Evolutionary conservation across 2,113 vertebrate genomes (phyloP).

Genomic region (Chaetops frenatus): DNA sequence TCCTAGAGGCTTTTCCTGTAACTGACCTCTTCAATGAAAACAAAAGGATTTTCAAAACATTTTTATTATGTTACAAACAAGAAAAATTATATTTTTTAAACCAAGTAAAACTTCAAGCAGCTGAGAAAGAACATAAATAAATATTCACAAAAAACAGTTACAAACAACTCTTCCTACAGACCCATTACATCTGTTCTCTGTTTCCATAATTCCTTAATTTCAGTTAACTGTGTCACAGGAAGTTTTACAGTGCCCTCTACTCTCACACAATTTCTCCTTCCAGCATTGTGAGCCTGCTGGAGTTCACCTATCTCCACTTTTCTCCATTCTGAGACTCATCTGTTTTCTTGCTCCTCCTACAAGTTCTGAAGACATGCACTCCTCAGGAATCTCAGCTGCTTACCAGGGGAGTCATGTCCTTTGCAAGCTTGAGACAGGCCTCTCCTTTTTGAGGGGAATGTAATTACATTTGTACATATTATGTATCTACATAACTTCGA

Average conservation of each 20-base stretch:
- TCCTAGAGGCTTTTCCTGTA: neutral
- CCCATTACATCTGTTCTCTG: neutral
- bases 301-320: neutral
- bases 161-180: neutral
- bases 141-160: neutral
- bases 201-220: neutral
- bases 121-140: neutral
- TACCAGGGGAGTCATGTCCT: neutral
- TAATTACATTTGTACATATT: neutral
- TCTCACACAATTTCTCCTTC: neutral
- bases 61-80: neutral
- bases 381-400: neutral
- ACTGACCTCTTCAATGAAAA: neutral
- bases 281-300: neutral
- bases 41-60: neutral
- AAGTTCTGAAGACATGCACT: neutral
- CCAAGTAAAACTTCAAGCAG: neutral
- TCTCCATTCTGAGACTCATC: neutral
- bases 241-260: neutral
- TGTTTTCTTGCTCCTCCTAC: neutral
- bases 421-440: neutral
- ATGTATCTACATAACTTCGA: neutral
- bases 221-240: neutral
- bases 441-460: neutral
- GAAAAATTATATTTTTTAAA: neutral